Conservation (phyloP, 2,113 vertebrate genomes). For the Heterotilapia buettikoferi region DNA sequence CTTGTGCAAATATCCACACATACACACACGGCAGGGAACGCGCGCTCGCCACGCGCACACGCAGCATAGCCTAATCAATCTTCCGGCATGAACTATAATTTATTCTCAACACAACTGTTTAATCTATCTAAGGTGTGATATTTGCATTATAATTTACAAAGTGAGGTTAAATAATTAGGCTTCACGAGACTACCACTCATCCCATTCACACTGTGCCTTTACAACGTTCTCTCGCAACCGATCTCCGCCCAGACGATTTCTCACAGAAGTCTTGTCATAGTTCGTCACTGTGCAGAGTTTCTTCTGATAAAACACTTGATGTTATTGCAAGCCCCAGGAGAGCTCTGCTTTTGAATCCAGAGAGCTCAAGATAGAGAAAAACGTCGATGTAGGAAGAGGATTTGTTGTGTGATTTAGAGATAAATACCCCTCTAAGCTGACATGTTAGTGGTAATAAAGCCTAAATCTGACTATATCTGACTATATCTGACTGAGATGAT, state of each 20-base stretch:
- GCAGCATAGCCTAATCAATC: slow-evolving; percentile 32
- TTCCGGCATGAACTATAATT: slow-evolving; percentile 19
- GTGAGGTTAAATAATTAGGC: slow-evolving; percentile 34
- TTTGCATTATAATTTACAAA: slow-evolving; percentile 43
- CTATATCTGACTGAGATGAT: neutral
- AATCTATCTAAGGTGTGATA: slow-evolving; percentile 38
- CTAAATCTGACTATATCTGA: neutral
- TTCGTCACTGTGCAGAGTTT: neutral
- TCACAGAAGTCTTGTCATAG: neutral
- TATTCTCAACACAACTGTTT: slow-evolving; percentile 34
- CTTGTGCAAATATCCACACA: slow-evolving; percentile 18
- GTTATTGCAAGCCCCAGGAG: slow-evolving; percentile 1
- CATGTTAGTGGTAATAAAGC: neutral
- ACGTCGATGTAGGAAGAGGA: neutral
- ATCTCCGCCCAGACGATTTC: slow-evolving; percentile 2
- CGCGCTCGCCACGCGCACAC: neutral
- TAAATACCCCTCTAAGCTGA: slow-evolving; percentile 1
- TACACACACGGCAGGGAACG: neutral
- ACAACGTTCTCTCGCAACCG: neutral
- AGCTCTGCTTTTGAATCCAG: slow-evolving; percentile 16
- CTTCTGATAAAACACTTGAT: slow-evolving; percentile 42
- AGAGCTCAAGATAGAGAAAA: neutral
- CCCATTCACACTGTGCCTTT: neutral
- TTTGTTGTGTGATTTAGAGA: slow-evolving; percentile 2
- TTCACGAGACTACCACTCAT: slow-evolving; percentile 16